phyloP scores from a whole-genome alignment of 1,140 invertebrate species.

The Ptiloglossa arizonensis region DNA sequence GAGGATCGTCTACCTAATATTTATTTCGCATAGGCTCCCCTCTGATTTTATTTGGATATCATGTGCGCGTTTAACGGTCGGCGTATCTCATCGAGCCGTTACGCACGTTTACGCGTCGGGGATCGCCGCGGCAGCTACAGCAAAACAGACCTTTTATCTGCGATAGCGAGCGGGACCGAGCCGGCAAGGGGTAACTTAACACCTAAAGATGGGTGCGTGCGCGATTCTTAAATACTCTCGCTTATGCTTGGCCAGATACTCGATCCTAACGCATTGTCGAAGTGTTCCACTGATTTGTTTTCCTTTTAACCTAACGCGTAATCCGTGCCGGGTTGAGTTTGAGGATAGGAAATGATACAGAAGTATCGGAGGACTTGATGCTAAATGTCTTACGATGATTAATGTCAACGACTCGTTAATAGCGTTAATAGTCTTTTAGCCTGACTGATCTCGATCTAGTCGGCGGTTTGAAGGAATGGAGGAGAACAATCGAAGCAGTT shows the following conservation, averaged over 20 bases:
- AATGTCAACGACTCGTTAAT: too few species aligned
- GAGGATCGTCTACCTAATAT: conserved; percentile 64
- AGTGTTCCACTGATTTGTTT: not conserved
- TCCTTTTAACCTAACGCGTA: not conserved
- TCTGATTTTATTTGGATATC: conserved; percentile 66
- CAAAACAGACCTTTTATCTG: conserved; percentile 48
- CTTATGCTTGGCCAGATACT: not conserved
- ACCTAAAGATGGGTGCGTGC: conserved; percentile 37
- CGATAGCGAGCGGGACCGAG: conserved; percentile 37
- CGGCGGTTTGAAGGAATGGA: too few species aligned
- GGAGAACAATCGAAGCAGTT: too few species aligned
- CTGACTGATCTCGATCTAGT: too few species aligned
- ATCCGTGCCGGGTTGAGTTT: too few species aligned
- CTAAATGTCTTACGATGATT: too few species aligned
- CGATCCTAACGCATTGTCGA: conserved; percentile 16
- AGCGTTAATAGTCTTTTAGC: too few species aligned
- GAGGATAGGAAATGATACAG: too few species aligned
- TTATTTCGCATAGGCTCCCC: conserved; percentile 59
- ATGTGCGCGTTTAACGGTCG: conserved; percentile 39
- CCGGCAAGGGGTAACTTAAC: conserved; percentile 56
- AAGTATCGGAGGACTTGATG: too few species aligned
- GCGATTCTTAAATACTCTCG: conserved; percentile 18
- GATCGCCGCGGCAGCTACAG: conserved; percentile 12
- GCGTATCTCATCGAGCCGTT: conserved; percentile 54
- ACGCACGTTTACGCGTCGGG: conserved; percentile 51